These are phyloP conservation scores for Caenorhabditis japonica DNA, from an alignment of 2,888 invertebrate species.

Conservation along the genomic window DNA sequence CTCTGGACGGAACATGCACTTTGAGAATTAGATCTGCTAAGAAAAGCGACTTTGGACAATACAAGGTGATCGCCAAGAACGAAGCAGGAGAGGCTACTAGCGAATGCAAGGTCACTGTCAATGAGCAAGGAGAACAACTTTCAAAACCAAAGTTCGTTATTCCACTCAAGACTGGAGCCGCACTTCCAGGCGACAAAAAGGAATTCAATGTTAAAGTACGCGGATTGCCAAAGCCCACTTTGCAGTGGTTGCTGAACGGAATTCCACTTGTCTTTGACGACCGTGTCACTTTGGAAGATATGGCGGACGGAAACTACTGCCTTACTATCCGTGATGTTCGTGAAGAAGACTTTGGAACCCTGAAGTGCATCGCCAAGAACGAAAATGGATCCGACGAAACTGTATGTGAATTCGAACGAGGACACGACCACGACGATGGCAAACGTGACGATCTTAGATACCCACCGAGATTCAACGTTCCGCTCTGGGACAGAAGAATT, in stretches of 20 bases:
- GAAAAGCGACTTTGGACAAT: conserved; percentile 73
- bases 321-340: conserved; percentile 85
- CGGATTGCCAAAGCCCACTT: conserved; percentile 78
- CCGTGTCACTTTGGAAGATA: conserved; percentile 78
- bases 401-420: conserved; percentile 63
- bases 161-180: conserved; percentile 74
- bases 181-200: conserved; percentile 84
- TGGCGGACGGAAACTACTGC: conserved; percentile 83
- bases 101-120: conserved; percentile 68
- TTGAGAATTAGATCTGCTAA: conserved; percentile 70
- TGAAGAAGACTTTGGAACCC: conserved; percentile 83
- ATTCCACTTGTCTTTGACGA: conserved; percentile 62
- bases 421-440: conserved; percentile 37
- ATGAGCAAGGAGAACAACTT: conserved; percentile 66
- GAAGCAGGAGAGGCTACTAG: conserved; percentile 60
- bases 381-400: conserved; percentile 84
- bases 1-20: conserved; percentile 74
- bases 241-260: conserved; percentile 78
- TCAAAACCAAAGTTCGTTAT: conserved; percentile 77
- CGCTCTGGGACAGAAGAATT: conserved; percentile 82
- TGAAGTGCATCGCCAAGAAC: conserved; percentile 81
- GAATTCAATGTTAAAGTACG: conserved; percentile 79
- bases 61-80: conserved; percentile 70
- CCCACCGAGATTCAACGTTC: conserved; percentile 87
- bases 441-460: conserved; percentile 70